phyloP scores from a whole-genome alignment of 1,140 invertebrate species.

The Dolichoris vasculosae region DNA sequence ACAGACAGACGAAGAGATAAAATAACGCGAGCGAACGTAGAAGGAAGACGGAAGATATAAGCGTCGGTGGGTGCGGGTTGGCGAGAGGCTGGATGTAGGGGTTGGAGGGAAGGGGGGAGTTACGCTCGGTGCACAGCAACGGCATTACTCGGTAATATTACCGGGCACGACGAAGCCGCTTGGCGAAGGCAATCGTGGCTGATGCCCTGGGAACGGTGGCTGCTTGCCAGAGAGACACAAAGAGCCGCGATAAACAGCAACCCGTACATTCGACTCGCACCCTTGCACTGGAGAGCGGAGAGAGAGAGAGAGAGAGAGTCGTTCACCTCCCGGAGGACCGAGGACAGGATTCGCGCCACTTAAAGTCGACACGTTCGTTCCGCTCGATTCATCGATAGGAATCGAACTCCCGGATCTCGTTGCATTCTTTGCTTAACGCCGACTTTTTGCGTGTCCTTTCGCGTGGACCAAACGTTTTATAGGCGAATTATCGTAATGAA shows the following conservation, averaged over 20 bases:
- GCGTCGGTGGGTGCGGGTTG: not conserved
- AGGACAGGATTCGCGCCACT: not conserved
- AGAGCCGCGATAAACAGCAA: not conserved
- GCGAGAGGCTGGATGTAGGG: too few relatives aligned
- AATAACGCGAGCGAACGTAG: not conserved
- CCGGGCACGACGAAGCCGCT: not conserved
- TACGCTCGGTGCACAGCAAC: not conserved
- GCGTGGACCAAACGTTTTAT: too few relatives aligned
- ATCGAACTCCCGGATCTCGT: too few relatives aligned
- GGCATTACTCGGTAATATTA: constrained; percentile 26
- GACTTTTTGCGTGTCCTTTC: too few relatives aligned
- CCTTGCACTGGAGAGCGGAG: not conserved
- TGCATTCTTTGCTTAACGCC: too few relatives aligned
- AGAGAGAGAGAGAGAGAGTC: not conserved
- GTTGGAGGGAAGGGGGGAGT: not conserved
- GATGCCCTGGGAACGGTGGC: constrained; percentile 16
- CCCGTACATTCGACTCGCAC: not conserved
- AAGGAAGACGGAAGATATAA: not conserved
- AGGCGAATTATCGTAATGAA: too few relatives aligned
- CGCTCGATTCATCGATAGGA: too few relatives aligned
- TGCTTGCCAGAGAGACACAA: constrained; percentile 16
- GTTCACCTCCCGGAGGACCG: not conserved
- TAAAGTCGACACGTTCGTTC: not conserved
- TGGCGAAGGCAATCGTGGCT: constrained; percentile 13
- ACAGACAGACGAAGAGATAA: not conserved